These are phyloP conservation scores for Tupaia chinensis DNA, from an alignment of 2,113 vertebrate species.

Conservation along the genomic window DNA sequence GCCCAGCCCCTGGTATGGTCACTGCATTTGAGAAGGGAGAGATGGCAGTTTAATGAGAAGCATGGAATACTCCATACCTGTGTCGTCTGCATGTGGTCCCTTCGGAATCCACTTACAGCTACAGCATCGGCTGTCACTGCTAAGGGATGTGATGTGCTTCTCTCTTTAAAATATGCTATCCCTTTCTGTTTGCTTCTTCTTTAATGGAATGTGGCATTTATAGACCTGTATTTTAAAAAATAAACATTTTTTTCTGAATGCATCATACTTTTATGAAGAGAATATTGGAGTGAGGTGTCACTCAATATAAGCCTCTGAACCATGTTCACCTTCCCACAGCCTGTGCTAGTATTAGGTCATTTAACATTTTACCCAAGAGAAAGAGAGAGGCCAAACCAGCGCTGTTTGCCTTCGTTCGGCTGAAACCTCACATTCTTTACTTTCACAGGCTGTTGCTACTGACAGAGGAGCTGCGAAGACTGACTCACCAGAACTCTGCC, in stretches of 20 bases:
- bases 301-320: neutral
- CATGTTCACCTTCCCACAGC: neutral
- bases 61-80: neutral
- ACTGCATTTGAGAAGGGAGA: neutral
- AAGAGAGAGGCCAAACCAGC: neutral
- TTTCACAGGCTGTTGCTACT: neutral
- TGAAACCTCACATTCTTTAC: neutral
- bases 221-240: constrained; percentile 31
- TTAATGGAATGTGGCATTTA: constrained; percentile 44
- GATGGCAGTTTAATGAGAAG: constrained; percentile 4
- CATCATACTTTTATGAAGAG: neutral
- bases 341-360: neutral
- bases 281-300: neutral
- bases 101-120: constrained; percentile 28
- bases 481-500: neutral
- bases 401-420: neutral
- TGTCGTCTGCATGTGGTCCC: neutral
- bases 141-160: neutral
- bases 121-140: neutral
- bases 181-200: neutral
- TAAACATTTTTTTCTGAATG: neutral
- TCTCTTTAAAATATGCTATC: neutral
- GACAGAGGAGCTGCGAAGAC: neutral
- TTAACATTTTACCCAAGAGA: neutral
- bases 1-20: too few species aligned